Base-by-base conservation (phyloP, 2,888 invertebrate species). In the Pyrrhia umbra region DNA sequence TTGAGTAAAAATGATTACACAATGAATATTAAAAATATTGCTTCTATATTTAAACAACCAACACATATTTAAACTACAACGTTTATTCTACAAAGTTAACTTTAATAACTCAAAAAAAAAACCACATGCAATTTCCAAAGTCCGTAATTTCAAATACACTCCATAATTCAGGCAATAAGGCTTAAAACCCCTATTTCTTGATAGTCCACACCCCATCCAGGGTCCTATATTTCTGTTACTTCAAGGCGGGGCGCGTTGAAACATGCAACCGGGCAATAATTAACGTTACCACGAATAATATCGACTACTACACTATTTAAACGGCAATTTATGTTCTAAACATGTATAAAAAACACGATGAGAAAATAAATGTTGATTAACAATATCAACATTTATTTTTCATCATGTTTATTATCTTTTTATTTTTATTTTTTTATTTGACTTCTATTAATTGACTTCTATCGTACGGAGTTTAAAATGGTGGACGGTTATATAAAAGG, bases 211-310 rank as follows among this genome's bases (percentile, higher is more conserved):
- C 71, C 71, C 71, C 25, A 39, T 9, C 21, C 21, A 18, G 37
- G 47, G n/a, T n/a, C 40, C 46, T 75, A 57, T 52, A 75, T 57
- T 45, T 37, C 64, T 73, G 74, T 54, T 55, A 39, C 74, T 50
- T 4, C 40, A 60, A 77, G 78, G 80, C 78, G 78, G 68, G 78
- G 78, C 75, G 51, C 45, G 78, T 45, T 78, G 80, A 80, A 74
- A 75, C 78, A 80, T 78, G 78, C 78, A 74, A 75, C 55, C 37
- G 13, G n/a, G 63, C 43, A 59, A 77, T 77, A 67, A 77, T 69
- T 73, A 77, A 73, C 58, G 49, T 27, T 21, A 62, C 58, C 50
- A 13, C 42, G n/a, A 56, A 75, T 69, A 64, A 55, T 55, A 77
- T 79, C 58, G 65, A 72, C 30, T 61, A 70, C 51, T 56, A 75